Evolutionary conservation across 2,797 vertebrate genomes (phyloP), one percentile per base, ranked within the genome.

Genomic region (Ataeniobius toweri): DNA sequence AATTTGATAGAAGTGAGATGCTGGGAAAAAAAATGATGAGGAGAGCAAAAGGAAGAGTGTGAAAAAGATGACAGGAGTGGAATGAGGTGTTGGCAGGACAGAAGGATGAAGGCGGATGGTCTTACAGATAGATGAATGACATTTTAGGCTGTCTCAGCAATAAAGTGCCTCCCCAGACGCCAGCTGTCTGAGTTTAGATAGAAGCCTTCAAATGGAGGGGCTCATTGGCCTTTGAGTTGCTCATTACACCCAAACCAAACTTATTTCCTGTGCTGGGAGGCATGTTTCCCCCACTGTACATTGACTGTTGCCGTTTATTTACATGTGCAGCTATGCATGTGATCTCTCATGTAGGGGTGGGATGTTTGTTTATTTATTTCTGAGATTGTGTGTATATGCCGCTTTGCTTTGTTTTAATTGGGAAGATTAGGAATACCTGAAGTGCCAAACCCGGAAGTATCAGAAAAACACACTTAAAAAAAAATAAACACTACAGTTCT

Each of bases 201-300:
- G 85, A 88, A 84, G 83, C 85, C 83, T 84, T 92, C 90, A 89
- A 84, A 90, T 82, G 84, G 86, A 91, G 87, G 85, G 86, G 85
- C 89, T 94, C 91, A 92, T 93, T 93, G 93, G 89, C 90, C 89
- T 94, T 93, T 93, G 92, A 89, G 76, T 89, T 82, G 79, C 90
- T 94, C 91, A 92, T 94, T 94, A 92, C 85, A 80, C 91, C 85
- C 89, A 90, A 87, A 72, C 81, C 87, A 89, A 90, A 93, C 86
- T 84, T 86, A 90, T 90, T 91, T 90, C 90, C 88, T 88, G 89
- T 41, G 59, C 73, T 28, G 87, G 80, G 90, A 91, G 65, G 39
- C 71, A 70, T 5, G 28, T 5, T 20, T 6, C 80, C 77, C 71
- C 28, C 22, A 3, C 51, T 5, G 80, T 76, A 65, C 44, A 16